Percentiles rank a stretch among this genome's conserved stretches.
Evolutionary conservation across 2,797 vertebrate genomes (phyloP).

Genomic region (Cephalopachus bancanus): DNA sequence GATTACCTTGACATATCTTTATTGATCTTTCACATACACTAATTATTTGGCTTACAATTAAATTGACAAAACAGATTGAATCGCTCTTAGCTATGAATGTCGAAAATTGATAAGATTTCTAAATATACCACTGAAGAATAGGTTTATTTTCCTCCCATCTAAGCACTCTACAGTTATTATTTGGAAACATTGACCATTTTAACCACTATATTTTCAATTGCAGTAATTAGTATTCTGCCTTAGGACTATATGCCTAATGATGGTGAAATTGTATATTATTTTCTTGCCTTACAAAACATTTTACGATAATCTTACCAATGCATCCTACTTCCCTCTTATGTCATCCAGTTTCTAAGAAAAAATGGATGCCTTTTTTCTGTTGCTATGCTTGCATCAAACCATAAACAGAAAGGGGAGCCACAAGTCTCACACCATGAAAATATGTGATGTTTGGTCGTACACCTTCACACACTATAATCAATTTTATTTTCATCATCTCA

Average conservation of each 20-base stretch:
- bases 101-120: slow-evolving; percentile 59
- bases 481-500: not conserved
- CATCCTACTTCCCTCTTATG: not conserved
- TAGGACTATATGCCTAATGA: slow-evolving; percentile 6
- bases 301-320: slow-evolving; percentile 47
- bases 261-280: slow-evolving; percentile 22
- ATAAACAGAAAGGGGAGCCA: not conserved
- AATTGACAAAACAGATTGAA: slow-evolving; percentile 58
- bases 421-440: not conserved
- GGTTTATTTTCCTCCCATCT: slow-evolving; percentile 38
- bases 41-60: slow-evolving; percentile 49
- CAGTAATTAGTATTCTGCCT: slow-evolving; percentile 61
- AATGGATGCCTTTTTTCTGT: not conserved
- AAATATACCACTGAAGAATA: slow-evolving; percentile 21
- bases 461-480: not conserved
- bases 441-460: not conserved
- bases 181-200: slow-evolving; percentile 51
- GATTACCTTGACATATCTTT: slow-evolving; percentile 27
- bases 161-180: slow-evolving; percentile 57
- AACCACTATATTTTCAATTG: slow-evolving; percentile 58
- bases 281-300: slow-evolving; percentile 25
- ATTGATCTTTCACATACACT: slow-evolving; percentile 39
- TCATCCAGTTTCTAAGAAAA: not conserved
- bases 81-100: slow-evolving; percentile 37
- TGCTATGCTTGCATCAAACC: not conserved